Conservation (phyloP, 1,140 invertebrate species). For the Tetramorium simillimum region DNA sequence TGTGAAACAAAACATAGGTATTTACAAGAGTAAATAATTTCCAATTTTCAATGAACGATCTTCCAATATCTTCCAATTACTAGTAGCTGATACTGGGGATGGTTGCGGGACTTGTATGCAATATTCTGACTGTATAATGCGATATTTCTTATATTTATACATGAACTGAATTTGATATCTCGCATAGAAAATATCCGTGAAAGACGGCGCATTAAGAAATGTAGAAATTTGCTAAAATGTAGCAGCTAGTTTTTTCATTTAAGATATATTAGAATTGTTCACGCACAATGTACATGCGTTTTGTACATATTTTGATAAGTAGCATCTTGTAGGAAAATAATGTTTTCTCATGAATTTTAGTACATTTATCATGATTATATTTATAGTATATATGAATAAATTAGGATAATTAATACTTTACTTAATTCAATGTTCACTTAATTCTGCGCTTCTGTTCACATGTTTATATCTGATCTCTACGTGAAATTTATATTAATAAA, state of each 20-base stretch:
- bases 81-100: conserved; percentile 36
- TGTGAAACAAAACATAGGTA: not conserved
- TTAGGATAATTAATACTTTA: conserved; percentile 37
- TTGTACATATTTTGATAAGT: conserved; percentile 34
- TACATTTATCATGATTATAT: not conserved
- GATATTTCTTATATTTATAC: conserved; percentile 58
- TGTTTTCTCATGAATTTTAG: conserved; percentile 4
- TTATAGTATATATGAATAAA: conserved; percentile 14
- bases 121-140: conserved; percentile 68
- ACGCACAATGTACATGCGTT: not conserved
- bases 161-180: not conserved
- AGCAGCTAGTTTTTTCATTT: not conserved
- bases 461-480: conserved; percentile 63
- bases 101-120: conserved; percentile 71
- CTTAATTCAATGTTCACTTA: too few species aligned
- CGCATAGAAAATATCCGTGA: not conserved
- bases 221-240: not conserved
- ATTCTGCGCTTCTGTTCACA: not conserved
- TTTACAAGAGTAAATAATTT: conserved; percentile 16
- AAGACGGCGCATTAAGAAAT: not conserved
- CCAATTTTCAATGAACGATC: conserved; percentile 13
- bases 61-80: not conserved
- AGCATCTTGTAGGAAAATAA: not conserved
- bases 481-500: conserved; percentile 64
- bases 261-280: not conserved